These are phyloP conservation scores for Rousettus leschenaultii DNA, from an alignment of 2,113 vertebrate genomes.

Conservation along the genomic window DNA sequence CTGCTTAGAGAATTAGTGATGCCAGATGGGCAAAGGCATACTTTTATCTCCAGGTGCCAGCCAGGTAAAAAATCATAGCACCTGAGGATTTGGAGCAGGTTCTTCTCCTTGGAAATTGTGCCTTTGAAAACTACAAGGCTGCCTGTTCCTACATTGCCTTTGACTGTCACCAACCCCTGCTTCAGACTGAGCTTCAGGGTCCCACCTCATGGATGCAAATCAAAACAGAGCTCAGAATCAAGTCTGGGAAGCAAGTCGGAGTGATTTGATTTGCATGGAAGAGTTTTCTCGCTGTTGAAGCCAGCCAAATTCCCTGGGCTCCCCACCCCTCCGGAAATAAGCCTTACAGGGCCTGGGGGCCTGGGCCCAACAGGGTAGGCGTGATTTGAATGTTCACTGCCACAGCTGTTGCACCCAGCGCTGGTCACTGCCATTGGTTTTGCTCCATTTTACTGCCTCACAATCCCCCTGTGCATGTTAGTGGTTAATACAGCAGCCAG, in stretches of 20 bases:
- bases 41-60: neutral
- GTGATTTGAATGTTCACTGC: conserved; percentile 34
- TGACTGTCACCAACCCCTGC: neutral
- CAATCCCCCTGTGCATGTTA: conserved; percentile 44
- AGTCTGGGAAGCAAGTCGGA: conserved; percentile 13
- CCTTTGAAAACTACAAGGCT: neutral
- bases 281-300: conserved; percentile 47
- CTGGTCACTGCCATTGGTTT: conserved; percentile 7
- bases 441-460: conserved; percentile 67
- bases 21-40: neutral
- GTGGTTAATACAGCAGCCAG: conserved; percentile 76
- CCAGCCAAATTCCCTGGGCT: conserved; percentile 59
- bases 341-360: neutral
- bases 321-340: conserved; percentile 64
- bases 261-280: conserved; percentile 61
- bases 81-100: neutral
- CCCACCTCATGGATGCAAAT: conserved; percentile 48
- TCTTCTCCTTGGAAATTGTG: neutral
- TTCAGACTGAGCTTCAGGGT: neutral
- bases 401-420: conserved; percentile 54
- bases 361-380: neutral
- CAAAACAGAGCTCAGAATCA: conserved; percentile 13
- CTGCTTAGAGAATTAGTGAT: neutral
- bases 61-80: neutral
- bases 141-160: neutral